Evolutionary conservation across 2,797 vertebrate genomes (phyloP).

Genomic region (Tapera naevia): DNA sequence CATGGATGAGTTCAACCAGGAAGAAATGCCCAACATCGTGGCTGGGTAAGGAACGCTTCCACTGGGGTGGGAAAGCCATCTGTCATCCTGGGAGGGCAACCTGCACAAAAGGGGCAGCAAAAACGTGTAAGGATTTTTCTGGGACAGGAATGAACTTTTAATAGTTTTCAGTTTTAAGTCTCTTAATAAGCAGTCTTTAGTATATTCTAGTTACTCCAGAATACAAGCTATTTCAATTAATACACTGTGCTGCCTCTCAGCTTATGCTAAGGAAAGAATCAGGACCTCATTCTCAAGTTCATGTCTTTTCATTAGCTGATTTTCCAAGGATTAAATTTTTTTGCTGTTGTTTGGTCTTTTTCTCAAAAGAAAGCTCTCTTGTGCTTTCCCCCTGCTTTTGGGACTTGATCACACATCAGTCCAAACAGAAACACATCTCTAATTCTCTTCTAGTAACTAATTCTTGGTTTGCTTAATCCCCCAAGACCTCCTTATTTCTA

Average conservation of each 20-base stretch:
- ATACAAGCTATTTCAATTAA: not conserved
- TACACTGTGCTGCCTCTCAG: not conserved
- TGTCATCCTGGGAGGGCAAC: not conserved
- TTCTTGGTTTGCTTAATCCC: constrained; percentile 14
- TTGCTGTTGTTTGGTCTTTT: not conserved
- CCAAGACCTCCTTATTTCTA: constrained; percentile 36
- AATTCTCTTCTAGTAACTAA: constrained; percentile 29
- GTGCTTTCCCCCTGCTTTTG: not conserved
- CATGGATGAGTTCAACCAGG: constrained; percentile 65
- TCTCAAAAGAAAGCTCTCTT: not conserved
- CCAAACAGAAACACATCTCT: not conserved
- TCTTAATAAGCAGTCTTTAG: not conserved
- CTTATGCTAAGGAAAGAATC: not conserved
- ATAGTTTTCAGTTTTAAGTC: not conserved
- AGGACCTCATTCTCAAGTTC: not conserved
- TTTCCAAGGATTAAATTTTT: not conserved
- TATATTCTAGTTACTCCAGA: not conserved
- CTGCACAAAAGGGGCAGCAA: not conserved
- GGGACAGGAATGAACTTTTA: not conserved
- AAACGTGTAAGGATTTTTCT: not conserved
- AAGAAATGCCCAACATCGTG: constrained; percentile 43
- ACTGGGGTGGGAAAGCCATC: not conserved
- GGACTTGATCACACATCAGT: not conserved
- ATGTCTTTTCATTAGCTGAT: constrained; percentile 26
- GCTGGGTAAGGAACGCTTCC: constrained; percentile 18